Evolutionary conservation across 1,140 invertebrate species (phyloP), one percentile per base, ranked within the genome.

Genomic region (Drosophila tristis): DNA sequence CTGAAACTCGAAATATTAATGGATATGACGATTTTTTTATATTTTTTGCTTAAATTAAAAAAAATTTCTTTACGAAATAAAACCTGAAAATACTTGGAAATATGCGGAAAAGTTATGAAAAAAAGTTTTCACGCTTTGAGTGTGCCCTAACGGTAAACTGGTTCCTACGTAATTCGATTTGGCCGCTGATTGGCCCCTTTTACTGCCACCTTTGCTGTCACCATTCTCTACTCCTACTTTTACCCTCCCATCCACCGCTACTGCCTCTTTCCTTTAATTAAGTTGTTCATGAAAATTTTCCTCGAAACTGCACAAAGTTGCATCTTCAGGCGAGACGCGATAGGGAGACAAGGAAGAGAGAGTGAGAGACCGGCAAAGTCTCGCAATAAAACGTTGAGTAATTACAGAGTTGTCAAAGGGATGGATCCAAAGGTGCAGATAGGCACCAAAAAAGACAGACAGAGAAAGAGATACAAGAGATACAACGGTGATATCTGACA

Each of bases 311-410:
- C 16, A 68, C 56, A 57, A 70, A 77, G 77, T 81, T 77, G 61
- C 66, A 81, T 80, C 42, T 65, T 59, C 25, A 54, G 43, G 16
- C 63, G 51, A 6, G 20, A 23, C 43, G 20, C 11, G 7, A 16
- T 25, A 4, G 20, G 73, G 57, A 58, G 65, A 70, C 26, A 65
- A 47, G 5, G 9, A 39, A 26, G 54, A 20, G 39, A 16, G 43
- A 11, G 11, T 26, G 31, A 15, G n/a, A 35, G 39, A 43, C 9
- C 15, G 25, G 25, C 29, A 42, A 31, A 13, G 44, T 43, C 31
- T 43, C 53, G 60, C 74, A 81, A 82, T 80, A 63, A 80, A 72
- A 64, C 72, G 63, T 57, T 71, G 66, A 77, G 63, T 86, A 85
- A 80, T 85, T 85, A 77, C 56, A 31, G 9, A 39, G 53, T 49